Conservation (phyloP, 2,888 invertebrate species). For the Syrista parreyssii region DNA sequence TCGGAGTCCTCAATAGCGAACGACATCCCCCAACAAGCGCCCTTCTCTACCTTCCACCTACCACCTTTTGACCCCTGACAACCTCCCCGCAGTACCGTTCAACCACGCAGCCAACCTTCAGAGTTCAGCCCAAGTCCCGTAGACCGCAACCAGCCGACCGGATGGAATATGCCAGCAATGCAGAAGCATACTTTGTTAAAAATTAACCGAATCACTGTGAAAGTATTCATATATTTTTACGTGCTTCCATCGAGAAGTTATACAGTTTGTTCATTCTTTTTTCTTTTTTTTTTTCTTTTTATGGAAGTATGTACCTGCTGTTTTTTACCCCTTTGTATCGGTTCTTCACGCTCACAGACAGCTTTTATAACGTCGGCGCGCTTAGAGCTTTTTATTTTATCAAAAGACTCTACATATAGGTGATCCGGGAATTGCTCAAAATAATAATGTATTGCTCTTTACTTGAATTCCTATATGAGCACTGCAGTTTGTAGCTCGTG, state of each 20-base stretch:
- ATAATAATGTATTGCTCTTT: not conserved
- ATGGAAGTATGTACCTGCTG: not conserved
- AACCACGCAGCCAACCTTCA: conserved; percentile 8
- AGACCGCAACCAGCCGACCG: conserved; percentile 40
- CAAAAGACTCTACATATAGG: not conserved
- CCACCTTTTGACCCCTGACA: conserved; percentile 7
- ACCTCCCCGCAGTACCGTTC: not conserved
- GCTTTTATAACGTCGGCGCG: not conserved
- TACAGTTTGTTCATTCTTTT: not conserved
- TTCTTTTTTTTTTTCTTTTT: not conserved
- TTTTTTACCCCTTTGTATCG: not conserved
- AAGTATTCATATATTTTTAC: conserved; percentile 36
- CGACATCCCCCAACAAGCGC: conserved; percentile 53
- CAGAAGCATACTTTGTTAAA: conserved; percentile 34
- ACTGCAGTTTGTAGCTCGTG: not conserved
- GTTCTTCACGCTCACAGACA: not conserved
- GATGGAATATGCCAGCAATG: conserved; percentile 35
- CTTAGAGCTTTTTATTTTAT: not conserved
- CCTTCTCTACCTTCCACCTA: conserved; percentile 19
- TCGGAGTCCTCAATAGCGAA: conserved; percentile 51
- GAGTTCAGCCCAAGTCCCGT: conserved; percentile 21
- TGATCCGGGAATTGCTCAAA: too few species aligned
- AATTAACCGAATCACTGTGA: conserved; percentile 47
- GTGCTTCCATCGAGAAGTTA: not conserved
- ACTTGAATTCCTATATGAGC: not conserved